Conservation (phyloP, 1,140 invertebrate genomes). For the Aphis craccivora region DNA sequence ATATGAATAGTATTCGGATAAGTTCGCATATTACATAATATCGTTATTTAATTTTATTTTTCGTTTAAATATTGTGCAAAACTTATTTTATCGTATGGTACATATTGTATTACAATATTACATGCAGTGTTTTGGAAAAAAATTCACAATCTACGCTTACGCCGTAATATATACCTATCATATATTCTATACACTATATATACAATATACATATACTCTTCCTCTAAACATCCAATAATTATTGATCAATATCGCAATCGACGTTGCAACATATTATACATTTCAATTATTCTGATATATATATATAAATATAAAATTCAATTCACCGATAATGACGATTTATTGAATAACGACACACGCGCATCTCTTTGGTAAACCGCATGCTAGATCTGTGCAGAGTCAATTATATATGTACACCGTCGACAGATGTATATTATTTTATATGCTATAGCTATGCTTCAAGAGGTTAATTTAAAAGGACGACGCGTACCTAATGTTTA, state of each 20-base stretch:
- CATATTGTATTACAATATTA: too few species aligned
- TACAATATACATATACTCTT: too few species aligned
- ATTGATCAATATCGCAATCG: not conserved
- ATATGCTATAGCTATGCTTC: not conserved
- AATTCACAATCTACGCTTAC: not conserved
- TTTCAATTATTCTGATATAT: not conserved
- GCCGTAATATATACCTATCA: not conserved
- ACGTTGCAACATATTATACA: not conserved
- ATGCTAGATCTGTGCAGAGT: not conserved
- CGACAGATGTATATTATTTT: slow-evolving; percentile 11
- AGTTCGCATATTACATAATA: not conserved
- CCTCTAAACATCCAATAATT: not conserved
- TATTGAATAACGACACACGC: slow-evolving; percentile 8
- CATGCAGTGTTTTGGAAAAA: not conserved
- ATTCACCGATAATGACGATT: slow-evolving; percentile 1
- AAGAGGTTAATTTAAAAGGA: slow-evolving; percentile 45
- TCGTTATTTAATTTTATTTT: not conserved
- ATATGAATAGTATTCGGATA: not conserved
- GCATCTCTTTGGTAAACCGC: not conserved
- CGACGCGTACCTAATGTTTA: slow-evolving; percentile 43
- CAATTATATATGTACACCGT: not conserved
- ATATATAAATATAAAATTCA: not conserved
- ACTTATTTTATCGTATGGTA: not conserved
- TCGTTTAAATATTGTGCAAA: not conserved
- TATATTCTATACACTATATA: not conserved